Evolutionary conservation across 2,888 invertebrate species (phyloP).

Genomic region (Oxyteleia sp.): DNA sequence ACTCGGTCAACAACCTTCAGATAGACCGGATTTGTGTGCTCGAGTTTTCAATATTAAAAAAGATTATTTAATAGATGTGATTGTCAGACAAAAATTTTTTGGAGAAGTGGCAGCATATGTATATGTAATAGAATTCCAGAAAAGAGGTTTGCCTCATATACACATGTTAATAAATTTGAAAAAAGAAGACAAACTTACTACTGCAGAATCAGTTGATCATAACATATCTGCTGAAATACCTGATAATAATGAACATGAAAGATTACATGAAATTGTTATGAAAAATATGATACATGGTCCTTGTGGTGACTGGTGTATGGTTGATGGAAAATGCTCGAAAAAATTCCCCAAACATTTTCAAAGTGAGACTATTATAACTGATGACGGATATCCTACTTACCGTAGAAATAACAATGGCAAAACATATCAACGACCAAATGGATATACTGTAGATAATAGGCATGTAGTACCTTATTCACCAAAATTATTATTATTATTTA

Average conservation of each 20-base stretch:
- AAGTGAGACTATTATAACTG: conserved; percentile 72
- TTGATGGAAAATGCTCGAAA: conserved; percentile 78
- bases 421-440: conserved; percentile 55
- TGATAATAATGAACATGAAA: conserved; percentile 64
- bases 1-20: not conserved
- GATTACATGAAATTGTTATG: too few relatives aligned
- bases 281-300: too few relatives aligned
- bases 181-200: conserved; percentile 53
- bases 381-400: conserved; percentile 78
- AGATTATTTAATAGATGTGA: too few relatives aligned
- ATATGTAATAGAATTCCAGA: too few relatives aligned
- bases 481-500: conserved; percentile 63
- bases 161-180: conserved; percentile 33
- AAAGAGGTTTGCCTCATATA: too few relatives aligned
- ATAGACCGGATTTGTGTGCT: conserved; percentile 50
- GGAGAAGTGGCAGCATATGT: not conserved
- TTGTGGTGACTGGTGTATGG: too few relatives aligned
- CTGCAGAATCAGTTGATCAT: conserved; percentile 75
- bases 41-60: too few relatives aligned
- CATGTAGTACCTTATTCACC: conserved; percentile 81
- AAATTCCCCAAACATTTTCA: conserved; percentile 78
- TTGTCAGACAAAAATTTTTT: conserved; percentile 16
- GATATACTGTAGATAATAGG: too few relatives aligned
- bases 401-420: conserved; percentile 72
- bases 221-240: conserved; percentile 72